phyloP scores from a whole-genome alignment of 2,888 invertebrate species.

The Stramonita haemastoma region DNA sequence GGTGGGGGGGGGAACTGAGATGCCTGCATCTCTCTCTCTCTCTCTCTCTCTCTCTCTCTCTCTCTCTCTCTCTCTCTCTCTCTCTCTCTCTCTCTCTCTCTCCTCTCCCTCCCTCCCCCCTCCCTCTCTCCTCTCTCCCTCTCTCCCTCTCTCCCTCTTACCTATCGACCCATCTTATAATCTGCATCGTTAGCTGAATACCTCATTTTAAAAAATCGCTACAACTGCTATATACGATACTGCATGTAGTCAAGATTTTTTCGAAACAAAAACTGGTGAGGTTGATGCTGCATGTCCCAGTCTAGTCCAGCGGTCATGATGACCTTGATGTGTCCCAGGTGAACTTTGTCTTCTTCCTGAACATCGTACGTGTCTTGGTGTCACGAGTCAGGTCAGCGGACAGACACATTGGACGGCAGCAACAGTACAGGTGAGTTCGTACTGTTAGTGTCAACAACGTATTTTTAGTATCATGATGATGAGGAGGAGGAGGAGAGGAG shows the following conservation, averaged over 20 bases:
- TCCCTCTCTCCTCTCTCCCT: too few relatives aligned
- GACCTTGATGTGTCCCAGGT: slow-evolving; percentile 79
- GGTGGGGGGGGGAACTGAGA: too few relatives aligned
- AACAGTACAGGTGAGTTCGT: slow-evolving; percentile 80
- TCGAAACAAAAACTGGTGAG: not conserved
- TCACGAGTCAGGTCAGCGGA: slow-evolving; percentile 81
- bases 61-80: slow-evolving; percentile 13
- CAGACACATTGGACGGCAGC: slow-evolving; percentile 81
- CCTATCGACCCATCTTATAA: too few relatives aligned
- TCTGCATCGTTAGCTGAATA: too few relatives aligned
- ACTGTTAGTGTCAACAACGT: not conserved
- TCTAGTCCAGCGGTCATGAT: not conserved
- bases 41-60: not conserved
- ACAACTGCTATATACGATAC: too few relatives aligned
- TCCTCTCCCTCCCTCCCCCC: too few relatives aligned
- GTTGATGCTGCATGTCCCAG: not conserved
- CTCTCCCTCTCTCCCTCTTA: too few relatives aligned
- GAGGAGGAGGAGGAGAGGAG: too few relatives aligned
- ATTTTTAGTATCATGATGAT: too few relatives aligned
- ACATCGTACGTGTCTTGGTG: slow-evolving; percentile 82
- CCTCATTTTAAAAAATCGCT: too few relatives aligned
- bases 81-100: not conserved
- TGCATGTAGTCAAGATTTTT: too few relatives aligned
- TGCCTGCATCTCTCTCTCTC: not conserved
- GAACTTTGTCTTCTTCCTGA: slow-evolving; percentile 84